Conservation (phyloP, 2,888 invertebrate genomes). For the Synanthedon andrenaeformis region DNA sequence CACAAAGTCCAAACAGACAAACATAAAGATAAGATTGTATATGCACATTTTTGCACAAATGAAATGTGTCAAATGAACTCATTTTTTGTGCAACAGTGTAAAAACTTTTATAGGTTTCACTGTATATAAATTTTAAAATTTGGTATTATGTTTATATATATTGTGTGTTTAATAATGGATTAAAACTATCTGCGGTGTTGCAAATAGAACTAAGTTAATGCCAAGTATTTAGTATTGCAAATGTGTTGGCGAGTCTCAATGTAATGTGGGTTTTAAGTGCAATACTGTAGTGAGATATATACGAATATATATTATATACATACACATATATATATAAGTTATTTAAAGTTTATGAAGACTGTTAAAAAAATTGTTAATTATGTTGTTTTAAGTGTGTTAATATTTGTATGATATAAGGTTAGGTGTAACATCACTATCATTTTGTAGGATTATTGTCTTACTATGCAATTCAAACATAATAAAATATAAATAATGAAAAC, state of each 20-base stretch:
- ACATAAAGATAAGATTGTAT: no score
- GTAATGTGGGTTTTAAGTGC: constrained; percentile 37
- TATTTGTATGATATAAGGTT: constrained; percentile 1
- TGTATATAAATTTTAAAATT: neutral
- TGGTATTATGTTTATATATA: neutral
- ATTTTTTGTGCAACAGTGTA: no score
- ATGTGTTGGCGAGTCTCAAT: constrained; percentile 5
- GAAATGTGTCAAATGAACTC: no score
- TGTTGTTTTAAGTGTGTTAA: constrained; percentile 3
- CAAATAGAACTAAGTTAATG: constrained; percentile 1
- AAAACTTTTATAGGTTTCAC: neutral
- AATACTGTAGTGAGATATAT: constrained; percentile 64
- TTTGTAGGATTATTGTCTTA: neutral
- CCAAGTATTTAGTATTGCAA: neutral
- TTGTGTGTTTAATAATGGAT: neutral
- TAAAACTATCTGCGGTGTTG: constrained; percentile 10
- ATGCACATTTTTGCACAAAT: no score
- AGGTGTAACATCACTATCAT: neutral
- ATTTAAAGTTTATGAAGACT: constrained; percentile 31
- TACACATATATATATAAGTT: constrained; percentile 10
- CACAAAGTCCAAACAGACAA: no score
- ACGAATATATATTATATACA: constrained; percentile 22
- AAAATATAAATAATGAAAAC: neutral
- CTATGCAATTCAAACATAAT: neutral
- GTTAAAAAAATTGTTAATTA: constrained; percentile 50